Percentiles rank a stretch among this genome's conserved stretches.
phyloP scores from a whole-genome alignment of 2,797 vertebrate genomes.

The Melanotaenia parkinsoni region DNA sequence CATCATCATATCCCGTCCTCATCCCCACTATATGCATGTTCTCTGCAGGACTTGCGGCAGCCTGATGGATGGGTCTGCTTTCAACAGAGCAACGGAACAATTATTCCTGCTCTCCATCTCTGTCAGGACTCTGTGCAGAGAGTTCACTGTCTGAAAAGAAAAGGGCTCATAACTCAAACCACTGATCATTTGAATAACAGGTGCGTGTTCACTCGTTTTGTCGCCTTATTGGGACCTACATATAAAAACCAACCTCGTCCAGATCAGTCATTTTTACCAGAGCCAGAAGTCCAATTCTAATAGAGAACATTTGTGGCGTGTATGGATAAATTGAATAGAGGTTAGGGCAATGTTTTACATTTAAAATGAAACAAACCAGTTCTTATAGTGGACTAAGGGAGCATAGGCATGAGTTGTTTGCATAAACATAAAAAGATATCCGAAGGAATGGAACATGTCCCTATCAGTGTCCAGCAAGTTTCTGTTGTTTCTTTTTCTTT shows the following conservation, averaged over 20 bases:
- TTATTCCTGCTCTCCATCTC: slow-evolving; percentile 70
- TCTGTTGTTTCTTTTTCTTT: too few species aligned
- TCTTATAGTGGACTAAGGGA: too few species aligned
- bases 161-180: slow-evolving; percentile 59
- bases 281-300: neutral
- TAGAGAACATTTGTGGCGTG: neutral
- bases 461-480: too few species aligned
- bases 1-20: slow-evolving; percentile 38
- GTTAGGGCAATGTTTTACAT: too few species aligned
- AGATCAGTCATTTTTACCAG: neutral
- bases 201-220: neutral
- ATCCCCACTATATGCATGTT: slow-evolving; percentile 44
- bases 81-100: slow-evolving; percentile 76
- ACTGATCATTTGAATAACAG: slow-evolving; percentile 43
- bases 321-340: neutral
- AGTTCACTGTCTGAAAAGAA: slow-evolving; percentile 50
- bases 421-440: too few species aligned
- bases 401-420: too few species aligned
- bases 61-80: slow-evolving; percentile 78
- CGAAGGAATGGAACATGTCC: too few species aligned
- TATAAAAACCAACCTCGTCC: neutral
- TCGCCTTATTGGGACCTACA: neutral
- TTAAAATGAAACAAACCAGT: too few species aligned
- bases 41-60: slow-evolving; percentile 43
- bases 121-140: slow-evolving; percentile 66